Evolutionary conservation across 2,888 invertebrate genomes (phyloP).

Genomic region (Microplitis deprimator): DNA sequence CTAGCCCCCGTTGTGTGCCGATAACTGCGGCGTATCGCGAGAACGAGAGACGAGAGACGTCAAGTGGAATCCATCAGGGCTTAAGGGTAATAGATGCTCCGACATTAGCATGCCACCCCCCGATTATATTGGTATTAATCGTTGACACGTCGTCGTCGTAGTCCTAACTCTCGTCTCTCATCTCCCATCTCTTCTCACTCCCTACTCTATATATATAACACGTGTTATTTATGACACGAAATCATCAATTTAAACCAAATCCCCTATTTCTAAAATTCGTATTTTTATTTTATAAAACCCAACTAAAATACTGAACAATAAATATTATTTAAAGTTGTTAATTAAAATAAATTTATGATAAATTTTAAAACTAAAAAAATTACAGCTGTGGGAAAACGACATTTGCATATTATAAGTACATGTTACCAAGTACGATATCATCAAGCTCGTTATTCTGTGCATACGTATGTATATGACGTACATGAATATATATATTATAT

Average conservation of each 20-base stretch:
- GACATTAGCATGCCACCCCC: slow-evolving; percentile 67
- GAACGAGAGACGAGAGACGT: slow-evolving; percentile 55
- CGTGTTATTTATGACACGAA: slow-evolving; percentile 51
- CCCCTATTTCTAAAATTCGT: neutral
- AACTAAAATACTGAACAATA: neutral
- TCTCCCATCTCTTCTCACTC: slow-evolving; percentile 37
- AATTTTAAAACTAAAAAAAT: slow-evolving; percentile 36
- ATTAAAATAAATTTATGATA: slow-evolving; percentile 31
- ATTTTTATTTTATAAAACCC: neutral
- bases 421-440: slow-evolving; percentile 66
- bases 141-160: slow-evolving; percentile 47
- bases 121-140: slow-evolving; percentile 68
- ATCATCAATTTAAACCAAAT: neutral
- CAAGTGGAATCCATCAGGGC: slow-evolving; percentile 67
- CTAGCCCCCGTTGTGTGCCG: neutral
- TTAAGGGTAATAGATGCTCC: slow-evolving; percentile 69
- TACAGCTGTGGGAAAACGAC: slow-evolving; percentile 53
- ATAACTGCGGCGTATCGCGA: slow-evolving; percentile 40
- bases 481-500: slow-evolving; percentile 43
- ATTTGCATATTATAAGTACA: slow-evolving; percentile 72
- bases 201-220: slow-evolving; percentile 48
- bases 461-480: slow-evolving; percentile 58
- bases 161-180: slow-evolving; percentile 28
- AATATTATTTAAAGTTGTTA: neutral
- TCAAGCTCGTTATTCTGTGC: slow-evolving; percentile 67